These are phyloP conservation scores for Poecilia latipinna DNA, from an alignment of 2,113 vertebrate species.

Conservation along the genomic window DNA sequence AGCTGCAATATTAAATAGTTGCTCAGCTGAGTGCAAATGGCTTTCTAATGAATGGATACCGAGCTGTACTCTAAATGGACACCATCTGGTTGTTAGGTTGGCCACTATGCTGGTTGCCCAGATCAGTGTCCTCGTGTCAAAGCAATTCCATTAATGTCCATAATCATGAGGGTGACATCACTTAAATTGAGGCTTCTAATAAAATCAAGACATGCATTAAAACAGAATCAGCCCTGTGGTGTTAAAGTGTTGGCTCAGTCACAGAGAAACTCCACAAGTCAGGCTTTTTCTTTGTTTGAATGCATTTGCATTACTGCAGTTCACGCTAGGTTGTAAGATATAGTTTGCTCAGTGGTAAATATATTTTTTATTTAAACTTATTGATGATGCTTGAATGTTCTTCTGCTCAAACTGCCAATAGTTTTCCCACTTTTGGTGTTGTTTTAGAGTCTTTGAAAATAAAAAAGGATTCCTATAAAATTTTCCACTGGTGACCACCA, in stretches of 20 bases:
- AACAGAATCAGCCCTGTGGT: not conserved
- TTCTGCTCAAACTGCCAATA: not conserved
- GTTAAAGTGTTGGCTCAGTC: not conserved
- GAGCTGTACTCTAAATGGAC: constrained; percentile 26
- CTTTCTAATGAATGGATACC: constrained; percentile 34
- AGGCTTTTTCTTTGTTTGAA: not conserved
- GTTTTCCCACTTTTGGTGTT: not conserved
- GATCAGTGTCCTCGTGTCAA: constrained; percentile 24
- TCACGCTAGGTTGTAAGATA: not conserved
- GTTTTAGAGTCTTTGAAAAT: not conserved
- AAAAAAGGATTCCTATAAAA: not conserved
- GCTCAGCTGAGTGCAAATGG: not conserved
- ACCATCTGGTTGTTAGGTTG: constrained; percentile 51
- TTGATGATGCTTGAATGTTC: not conserved
- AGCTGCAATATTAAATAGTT: constrained; percentile 16
- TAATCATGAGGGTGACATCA: constrained; percentile 33
- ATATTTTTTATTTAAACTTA: not conserved
- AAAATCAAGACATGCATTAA: constrained; percentile 7
- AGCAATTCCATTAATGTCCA: constrained; percentile 22
- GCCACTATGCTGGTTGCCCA: constrained; percentile 33
- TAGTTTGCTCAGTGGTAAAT: not conserved
- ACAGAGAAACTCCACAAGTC: not conserved
- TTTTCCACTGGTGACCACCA: not conserved
- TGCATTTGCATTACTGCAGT: not conserved
- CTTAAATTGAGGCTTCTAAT: constrained; percentile 19